phyloP scores from a whole-genome alignment of 1,140 invertebrate genomes.

The Diorhabda elongata region DNA sequence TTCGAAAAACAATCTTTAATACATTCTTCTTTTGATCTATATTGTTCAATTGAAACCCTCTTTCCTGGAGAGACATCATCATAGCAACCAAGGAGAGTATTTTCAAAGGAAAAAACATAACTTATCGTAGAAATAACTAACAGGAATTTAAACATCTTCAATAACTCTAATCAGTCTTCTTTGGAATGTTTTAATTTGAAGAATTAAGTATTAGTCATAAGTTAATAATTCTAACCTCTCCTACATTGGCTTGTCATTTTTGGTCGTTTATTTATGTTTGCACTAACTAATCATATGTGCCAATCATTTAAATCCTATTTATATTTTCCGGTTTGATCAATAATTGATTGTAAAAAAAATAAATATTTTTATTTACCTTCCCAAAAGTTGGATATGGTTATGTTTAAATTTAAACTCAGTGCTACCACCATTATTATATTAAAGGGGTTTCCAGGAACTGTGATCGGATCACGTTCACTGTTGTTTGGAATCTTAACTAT shows the following conservation, averaged over 20 bases:
- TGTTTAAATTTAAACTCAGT: too few relatives aligned
- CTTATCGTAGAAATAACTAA: background rate
- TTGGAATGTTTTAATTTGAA: background rate
- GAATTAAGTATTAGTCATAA: background rate
- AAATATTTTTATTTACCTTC: too few relatives aligned
- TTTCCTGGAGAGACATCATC: slow-evolving; percentile 23
- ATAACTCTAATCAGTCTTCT: slow-evolving; percentile 9
- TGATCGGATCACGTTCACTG: too few relatives aligned
- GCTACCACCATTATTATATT: too few relatives aligned
- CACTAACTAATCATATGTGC: too few relatives aligned
- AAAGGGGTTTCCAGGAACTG: too few relatives aligned
- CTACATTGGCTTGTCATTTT: background rate
- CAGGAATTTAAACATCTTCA: slow-evolving; percentile 3
- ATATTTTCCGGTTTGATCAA: too few relatives aligned
- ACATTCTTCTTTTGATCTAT: slow-evolving; percentile 25
- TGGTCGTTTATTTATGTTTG: background rate
- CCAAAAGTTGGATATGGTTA: too few relatives aligned
- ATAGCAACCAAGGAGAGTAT: slow-evolving; percentile 35
- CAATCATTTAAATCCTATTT: too few relatives aligned
- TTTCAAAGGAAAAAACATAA: slow-evolving; percentile 14
- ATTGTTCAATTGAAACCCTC: slow-evolving; percentile 20
- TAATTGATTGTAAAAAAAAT: too few relatives aligned
- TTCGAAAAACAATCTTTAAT: slow-evolving; percentile 29
- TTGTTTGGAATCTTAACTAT: too few relatives aligned
- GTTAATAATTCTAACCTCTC: background rate